Conservation (phyloP, 1,140 invertebrate genomes). For the Drosophila pandora region DNA sequence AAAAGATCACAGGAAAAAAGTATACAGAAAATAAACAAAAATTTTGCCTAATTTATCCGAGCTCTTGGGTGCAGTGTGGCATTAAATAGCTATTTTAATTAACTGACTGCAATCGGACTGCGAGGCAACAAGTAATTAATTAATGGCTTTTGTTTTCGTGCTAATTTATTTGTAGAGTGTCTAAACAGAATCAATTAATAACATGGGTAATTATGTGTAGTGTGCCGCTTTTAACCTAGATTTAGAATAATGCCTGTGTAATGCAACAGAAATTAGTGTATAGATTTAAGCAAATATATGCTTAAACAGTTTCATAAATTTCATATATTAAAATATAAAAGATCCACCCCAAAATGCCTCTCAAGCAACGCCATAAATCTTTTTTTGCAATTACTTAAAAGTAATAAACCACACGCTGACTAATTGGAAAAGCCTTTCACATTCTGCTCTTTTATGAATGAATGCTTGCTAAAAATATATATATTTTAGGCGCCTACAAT, state of each 20-base stretch:
- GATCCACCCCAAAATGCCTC: too few relatives aligned
- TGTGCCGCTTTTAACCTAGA: slow-evolving; percentile 7
- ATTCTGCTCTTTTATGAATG: slow-evolving; percentile 40
- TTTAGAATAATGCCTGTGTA: not conserved
- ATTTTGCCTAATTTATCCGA: slow-evolving; percentile 51
- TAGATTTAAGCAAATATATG: too few relatives aligned
- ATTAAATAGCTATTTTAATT: slow-evolving; percentile 12
- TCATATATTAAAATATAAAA: too few relatives aligned
- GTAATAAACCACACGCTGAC: not conserved
- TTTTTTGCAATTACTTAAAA: not conserved
- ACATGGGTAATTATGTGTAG: slow-evolving; percentile 61
- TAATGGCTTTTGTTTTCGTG: slow-evolving; percentile 23
- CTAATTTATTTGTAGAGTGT: slow-evolving; percentile 29
- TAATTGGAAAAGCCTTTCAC: slow-evolving; percentile 8
- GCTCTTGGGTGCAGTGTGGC: slow-evolving; percentile 3
- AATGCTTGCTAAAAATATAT: slow-evolving; percentile 52
- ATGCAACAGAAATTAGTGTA: too few relatives aligned
- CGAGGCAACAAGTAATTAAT: slow-evolving; percentile 28
- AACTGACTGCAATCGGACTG: slow-evolving; percentile 8
- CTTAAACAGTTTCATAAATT: too few relatives aligned
- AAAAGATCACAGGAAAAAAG: slow-evolving; percentile 26
- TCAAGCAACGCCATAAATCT: not conserved
- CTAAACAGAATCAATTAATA: slow-evolving; percentile 19
- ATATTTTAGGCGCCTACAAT: slow-evolving; percentile 33
- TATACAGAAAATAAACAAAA: slow-evolving; percentile 2